Conservation (phyloP, 2,113 vertebrate species). For the Plestiodon gilberti region DNA sequence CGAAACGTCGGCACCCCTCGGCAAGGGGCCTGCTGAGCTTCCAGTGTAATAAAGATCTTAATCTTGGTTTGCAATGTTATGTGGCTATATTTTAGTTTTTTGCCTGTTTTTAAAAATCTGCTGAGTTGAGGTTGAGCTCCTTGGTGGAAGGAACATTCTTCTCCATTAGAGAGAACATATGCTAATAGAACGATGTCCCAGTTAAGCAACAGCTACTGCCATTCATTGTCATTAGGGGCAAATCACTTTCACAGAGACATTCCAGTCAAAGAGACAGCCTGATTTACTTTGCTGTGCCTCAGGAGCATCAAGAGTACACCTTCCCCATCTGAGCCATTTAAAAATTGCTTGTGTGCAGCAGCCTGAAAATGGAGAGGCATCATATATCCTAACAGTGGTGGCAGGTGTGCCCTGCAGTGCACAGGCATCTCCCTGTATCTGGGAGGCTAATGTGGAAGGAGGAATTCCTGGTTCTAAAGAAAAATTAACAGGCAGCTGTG, state of each 20-base stretch:
- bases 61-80: slow-evolving; percentile 14
- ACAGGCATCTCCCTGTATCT: too few species aligned
- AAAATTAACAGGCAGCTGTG: too few species aligned
- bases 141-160: slow-evolving; percentile 55
- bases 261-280: not conserved
- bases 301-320: accelerated
- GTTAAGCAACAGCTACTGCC: slow-evolving; percentile 34
- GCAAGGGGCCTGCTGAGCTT: not conserved
- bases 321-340: not conserved
- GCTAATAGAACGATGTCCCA: slow-evolving; percentile 50
- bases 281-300: not conserved
- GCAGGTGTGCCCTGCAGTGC: not conserved
- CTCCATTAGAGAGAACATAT: slow-evolving; percentile 50
- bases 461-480: not conserved
- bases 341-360: not conserved
- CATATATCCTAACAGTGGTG: too few species aligned
- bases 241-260: not conserved
- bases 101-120: not conserved
- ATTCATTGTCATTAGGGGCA: not conserved
- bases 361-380: not conserved
- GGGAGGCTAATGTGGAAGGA: not conserved
- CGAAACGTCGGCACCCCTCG: not conserved
- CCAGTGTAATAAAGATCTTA: not conserved
- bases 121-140: slow-evolving; percentile 15
- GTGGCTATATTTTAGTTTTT: slow-evolving; percentile 18